These are phyloP conservation scores for Gymnocheta viridis DNA, from an alignment of 2,888 invertebrate species.

Conservation along the genomic window DNA sequence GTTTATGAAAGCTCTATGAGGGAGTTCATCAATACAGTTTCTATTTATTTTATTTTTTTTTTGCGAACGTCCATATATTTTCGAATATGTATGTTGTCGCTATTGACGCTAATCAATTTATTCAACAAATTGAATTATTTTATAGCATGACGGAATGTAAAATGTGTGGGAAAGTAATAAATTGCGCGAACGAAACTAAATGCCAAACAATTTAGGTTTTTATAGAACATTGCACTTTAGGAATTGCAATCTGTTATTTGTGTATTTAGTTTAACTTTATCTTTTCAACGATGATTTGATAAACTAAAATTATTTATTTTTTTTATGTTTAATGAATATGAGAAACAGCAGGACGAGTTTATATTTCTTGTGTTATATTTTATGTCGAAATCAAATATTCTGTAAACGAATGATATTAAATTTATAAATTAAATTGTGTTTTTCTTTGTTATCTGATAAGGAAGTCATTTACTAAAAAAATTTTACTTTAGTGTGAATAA, in stretches of 20 bases:
- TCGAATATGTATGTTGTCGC: not conserved
- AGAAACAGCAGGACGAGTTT: no score
- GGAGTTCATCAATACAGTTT: not conserved
- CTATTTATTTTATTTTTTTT: no score
- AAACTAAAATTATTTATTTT: not conserved
- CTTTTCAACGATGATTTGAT: not conserved
- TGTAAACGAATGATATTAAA: no score
- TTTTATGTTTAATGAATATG: not conserved
- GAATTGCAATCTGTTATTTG: not conserved
- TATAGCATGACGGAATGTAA: not conserved
- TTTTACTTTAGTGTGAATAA: no score
- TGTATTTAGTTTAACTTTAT: not conserved
- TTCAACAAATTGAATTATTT: slow-evolving; percentile 23
- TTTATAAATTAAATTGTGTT: no score
- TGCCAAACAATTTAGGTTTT: slow-evolving; percentile 26
- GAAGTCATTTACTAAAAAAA: no score
- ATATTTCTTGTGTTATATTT: no score
- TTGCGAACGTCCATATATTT: not conserved
- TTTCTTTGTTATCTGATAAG: no score
- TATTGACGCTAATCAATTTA: slow-evolving; percentile 53
- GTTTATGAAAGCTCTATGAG: not conserved
- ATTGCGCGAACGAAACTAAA: slow-evolving; percentile 8
- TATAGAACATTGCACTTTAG: slow-evolving; percentile 6
- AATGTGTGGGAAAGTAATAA: not conserved
- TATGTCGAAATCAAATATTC: no score